phyloP scores from a whole-genome alignment of 2,888 invertebrate species.

The Ligdia adustata region DNA sequence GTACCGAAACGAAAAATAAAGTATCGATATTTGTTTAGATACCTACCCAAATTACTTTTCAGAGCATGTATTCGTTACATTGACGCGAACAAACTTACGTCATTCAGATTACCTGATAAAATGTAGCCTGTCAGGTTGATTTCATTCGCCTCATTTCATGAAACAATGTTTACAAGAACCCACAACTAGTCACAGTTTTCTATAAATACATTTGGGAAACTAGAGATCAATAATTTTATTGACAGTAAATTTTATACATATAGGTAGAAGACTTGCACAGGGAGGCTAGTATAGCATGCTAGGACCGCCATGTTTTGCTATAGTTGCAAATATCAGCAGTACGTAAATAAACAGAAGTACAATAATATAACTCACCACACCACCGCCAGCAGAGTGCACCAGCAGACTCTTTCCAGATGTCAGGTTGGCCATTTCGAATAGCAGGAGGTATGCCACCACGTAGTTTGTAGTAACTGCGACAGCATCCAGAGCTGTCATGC shows the following conservation, averaged over 20 bases:
- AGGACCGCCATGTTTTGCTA: too few species aligned
- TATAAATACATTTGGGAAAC: too few species aligned
- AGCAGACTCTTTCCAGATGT: slow-evolving; percentile 91
- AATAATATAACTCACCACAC: slow-evolving; percentile 89
- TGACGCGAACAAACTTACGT: slow-evolving; percentile 19
- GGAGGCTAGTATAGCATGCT: too few species aligned
- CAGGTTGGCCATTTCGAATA: slow-evolving; percentile 92
- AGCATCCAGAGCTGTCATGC: slow-evolving; percentile 91
- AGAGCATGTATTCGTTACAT: neutral
- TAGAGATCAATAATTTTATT: too few species aligned
- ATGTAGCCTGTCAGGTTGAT: slow-evolving; percentile 2
- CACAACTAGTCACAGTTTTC: too few species aligned
- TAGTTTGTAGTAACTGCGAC: slow-evolving; percentile 94
- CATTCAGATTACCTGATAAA: slow-evolving; percentile 21
- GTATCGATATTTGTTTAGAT: slow-evolving; percentile 1
- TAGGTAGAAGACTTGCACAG: too few species aligned
- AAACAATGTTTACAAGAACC: too few species aligned
- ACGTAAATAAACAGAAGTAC: neutral
- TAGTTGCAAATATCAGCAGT: too few species aligned
- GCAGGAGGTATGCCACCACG: slow-evolving; percentile 92
- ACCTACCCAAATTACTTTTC: neutral
- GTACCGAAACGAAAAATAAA: neutral
- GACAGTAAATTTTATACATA: too few species aligned
- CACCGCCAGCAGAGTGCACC: slow-evolving; percentile 94
- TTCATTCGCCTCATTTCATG: too few species aligned